Evolutionary conservation across 2,888 invertebrate genomes (phyloP).

Genomic region (Euphydryas editha): DNA sequence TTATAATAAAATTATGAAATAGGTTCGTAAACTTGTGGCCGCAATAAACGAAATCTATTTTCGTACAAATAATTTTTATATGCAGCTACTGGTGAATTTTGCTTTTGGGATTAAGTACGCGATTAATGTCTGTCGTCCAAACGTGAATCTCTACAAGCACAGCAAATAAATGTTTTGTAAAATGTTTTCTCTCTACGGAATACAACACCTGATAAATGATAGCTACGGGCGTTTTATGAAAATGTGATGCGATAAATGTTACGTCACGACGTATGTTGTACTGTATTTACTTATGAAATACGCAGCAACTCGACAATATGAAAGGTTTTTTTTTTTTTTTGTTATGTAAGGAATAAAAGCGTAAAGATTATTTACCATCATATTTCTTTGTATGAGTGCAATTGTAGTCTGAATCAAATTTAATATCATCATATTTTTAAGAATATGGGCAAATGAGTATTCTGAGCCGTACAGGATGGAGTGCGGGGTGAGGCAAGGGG

Average conservation of each 20-base stretch:
- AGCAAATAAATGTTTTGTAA: constrained; percentile 71
- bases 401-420: neutral
- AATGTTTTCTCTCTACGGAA: constrained; percentile 63
- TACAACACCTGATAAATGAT: constrained; percentile 74
- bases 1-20: neutral
- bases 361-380: neutral
- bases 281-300: constrained; percentile 38
- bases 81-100: constrained; percentile 43
- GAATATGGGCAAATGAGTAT: too few species aligned
- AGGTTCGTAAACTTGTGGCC: neutral
- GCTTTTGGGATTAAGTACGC: constrained; percentile 54
- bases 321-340: constrained; percentile 11
- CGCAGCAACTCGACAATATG: constrained; percentile 6
- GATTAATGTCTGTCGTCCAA: constrained; percentile 63
- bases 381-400: neutral
- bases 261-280: constrained; percentile 35
- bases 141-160: constrained; percentile 64
- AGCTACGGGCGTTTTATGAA: constrained; percentile 69
- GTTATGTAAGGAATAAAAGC: neutral
- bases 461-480: too few species aligned
- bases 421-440: too few species aligned
- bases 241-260: constrained; percentile 50
- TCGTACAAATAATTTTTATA: constrained; percentile 11
- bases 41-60: neutral
- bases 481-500: too few species aligned